A percentile compares a stretch with the other conserved stretches of the same genome.
These are phyloP conservation scores for Heliconius himera DNA, from an alignment of 1,140 invertebrate genomes.

Conservation along the genomic window DNA sequence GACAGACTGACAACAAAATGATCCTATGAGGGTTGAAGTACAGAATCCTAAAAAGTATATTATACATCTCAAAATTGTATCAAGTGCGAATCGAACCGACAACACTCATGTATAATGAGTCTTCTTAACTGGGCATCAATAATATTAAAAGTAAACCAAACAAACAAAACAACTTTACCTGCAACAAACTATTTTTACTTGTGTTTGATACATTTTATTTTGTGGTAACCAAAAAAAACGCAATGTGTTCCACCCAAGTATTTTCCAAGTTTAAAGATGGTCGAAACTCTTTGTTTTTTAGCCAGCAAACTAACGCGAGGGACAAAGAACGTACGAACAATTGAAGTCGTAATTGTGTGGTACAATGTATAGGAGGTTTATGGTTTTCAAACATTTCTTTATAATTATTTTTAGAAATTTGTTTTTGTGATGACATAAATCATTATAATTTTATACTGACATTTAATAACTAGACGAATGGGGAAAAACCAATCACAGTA, in stretches of 20 bases:
- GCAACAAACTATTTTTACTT: not conserved
- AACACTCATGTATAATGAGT: too few relatives aligned
- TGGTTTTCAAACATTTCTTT: not conserved
- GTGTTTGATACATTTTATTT: constrained; percentile 3
- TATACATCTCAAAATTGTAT: too few relatives aligned
- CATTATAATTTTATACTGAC: too few relatives aligned
- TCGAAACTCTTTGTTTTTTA: constrained; percentile 30
- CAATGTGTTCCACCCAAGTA: constrained; percentile 21
- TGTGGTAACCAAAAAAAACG: not conserved
- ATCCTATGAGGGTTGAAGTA: too few relatives aligned
- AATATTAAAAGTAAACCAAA: too few relatives aligned
- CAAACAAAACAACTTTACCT: not conserved
- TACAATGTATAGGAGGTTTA: not conserved
- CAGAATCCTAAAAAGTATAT: too few relatives aligned
- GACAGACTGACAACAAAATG: too few relatives aligned
- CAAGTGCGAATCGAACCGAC: too few relatives aligned
- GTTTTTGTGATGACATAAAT: not conserved
- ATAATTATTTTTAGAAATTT: not conserved
- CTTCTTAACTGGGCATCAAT: too few relatives aligned
- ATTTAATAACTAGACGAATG: too few relatives aligned
- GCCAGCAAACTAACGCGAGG: constrained; percentile 37
- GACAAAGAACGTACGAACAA: constrained; percentile 43
- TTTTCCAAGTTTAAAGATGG: constrained; percentile 34
- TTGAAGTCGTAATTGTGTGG: constrained; percentile 35
- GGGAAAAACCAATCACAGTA: too few relatives aligned